phyloP scores from a whole-genome alignment of 2,888 invertebrate genomes.

The Caenorhabditis wallacei region DNA sequence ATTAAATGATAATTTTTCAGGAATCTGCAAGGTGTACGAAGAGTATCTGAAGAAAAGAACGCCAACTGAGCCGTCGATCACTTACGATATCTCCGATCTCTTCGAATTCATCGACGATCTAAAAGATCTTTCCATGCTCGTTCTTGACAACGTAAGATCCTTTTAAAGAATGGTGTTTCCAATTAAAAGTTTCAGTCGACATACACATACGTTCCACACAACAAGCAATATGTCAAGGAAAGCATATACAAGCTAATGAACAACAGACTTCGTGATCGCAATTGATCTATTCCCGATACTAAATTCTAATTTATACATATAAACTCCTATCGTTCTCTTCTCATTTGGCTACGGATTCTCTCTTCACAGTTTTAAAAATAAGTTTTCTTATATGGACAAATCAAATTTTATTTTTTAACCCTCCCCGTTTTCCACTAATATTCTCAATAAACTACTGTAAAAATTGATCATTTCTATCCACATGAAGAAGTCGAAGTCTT shows the following conservation, averaged over 20 bases:
- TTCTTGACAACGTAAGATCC: constrained; percentile 84
- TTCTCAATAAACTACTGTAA: not conserved
- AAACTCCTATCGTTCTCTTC: not conserved
- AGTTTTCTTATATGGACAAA: not conserved
- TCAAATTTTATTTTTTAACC: not conserved
- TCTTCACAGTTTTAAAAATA: constrained; percentile 8
- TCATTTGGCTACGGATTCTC: constrained; percentile 18
- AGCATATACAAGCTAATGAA: constrained; percentile 90
- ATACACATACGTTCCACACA: constrained; percentile 96
- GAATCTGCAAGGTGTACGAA: constrained; percentile 98
- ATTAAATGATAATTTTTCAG: constrained; percentile 83
- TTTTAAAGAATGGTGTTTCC: constrained; percentile 4
- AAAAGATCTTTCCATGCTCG: constrained; percentile 95
- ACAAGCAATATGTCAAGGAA: constrained; percentile 99
- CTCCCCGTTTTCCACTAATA: too few relatives aligned
- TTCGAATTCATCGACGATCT: constrained; percentile 98
- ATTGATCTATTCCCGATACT: not conserved
- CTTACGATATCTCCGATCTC: constrained; percentile 95
- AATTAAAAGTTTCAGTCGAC: constrained; percentile 82
- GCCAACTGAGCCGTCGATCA: constrained; percentile 96
- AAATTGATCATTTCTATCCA: too few relatives aligned
- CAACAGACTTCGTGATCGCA: constrained; percentile 51
- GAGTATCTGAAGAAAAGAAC: constrained; percentile 96
- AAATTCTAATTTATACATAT: not conserved
- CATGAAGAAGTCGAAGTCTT: too few relatives aligned